Base-by-base conservation (phyloP, 2,797 vertebrate genomes). In the Heterohyrax brucei region DNA sequence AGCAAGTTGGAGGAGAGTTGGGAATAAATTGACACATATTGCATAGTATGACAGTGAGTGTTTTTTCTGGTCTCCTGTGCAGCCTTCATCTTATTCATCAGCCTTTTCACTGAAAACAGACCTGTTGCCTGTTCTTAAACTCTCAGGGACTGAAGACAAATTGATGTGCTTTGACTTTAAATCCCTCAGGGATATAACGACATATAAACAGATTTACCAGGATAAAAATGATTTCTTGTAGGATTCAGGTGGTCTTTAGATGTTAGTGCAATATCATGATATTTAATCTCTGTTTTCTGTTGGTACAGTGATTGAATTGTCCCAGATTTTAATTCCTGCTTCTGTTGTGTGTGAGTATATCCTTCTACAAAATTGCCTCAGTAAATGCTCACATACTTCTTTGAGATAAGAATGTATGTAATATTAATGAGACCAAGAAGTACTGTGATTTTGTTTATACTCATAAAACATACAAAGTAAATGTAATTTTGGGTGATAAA, bases 361-460 rank as follows among this genome's bases (percentile, higher is more conserved):
- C 13, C 56, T 8, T 75, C 26, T 66, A 22, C 79, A 56, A 73
- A 70, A 68, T 9, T 53, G 10, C 81, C 39, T 87, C 2, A 0
- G 13, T 87, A 93, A 80, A 53, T 22, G 14, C 14, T 77, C 39
- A 81, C 21, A 4, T 73, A 39, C 30, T 87, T 86, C 53, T 62
- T 81, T 91, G 81, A 78, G 33, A 44, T 61, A 46, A 75, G 91
- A 83, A 22, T 89, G 53, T 79, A 4, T 53, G 7, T 89, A 33
- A 82, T 68, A 64, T 18, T 79, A 89, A 80, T 7, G 68, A 95
- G 77, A 19, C 30, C 39, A 81, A 76, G 24, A 72, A 89, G 68
- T 73, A 48, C 13, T 87, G 61, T 93, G 10, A 24, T 92, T 78
- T 82, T 87, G 5, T 87, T 89, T 86, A 70, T 89, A 87, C 24